Evolutionary conservation across 2,888 invertebrate species (phyloP).

Genomic region (Reticulitermes lucifugus): DNA sequence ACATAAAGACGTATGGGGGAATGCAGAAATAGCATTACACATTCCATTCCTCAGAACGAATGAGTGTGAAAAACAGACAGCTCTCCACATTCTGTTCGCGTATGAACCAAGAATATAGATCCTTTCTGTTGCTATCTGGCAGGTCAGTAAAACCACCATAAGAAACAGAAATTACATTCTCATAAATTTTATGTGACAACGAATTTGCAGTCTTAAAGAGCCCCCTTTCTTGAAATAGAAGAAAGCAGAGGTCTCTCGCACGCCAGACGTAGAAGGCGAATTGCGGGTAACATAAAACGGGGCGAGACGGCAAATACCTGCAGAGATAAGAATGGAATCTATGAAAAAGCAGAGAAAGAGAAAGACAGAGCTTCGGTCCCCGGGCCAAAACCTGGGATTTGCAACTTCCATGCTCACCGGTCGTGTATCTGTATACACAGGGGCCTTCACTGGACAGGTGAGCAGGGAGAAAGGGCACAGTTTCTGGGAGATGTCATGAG

Average conservation of each 20-base stretch:
- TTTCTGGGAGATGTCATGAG: neutral
- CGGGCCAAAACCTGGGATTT: conserved; percentile 5
- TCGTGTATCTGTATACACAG: neutral
- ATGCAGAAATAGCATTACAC: no score
- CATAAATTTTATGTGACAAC: neutral
- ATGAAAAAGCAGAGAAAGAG: neutral
- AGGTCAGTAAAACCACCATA: neutral
- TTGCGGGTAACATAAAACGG: neutral
- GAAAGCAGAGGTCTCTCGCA: neutral
- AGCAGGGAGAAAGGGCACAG: neutral
- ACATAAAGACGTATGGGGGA: no score
- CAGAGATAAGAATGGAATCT: neutral
- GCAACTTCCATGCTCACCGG: neutral
- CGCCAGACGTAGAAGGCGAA: neutral
- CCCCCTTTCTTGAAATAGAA: neutral
- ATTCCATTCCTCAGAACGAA: no score
- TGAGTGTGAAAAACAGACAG: no score
- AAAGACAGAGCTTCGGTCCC: neutral
- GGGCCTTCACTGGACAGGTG: neutral
- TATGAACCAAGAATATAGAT: neutral
- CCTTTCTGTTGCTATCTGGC: neutral
- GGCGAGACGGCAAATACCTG: neutral
- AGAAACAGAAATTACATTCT: neutral
- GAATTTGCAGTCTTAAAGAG: neutral
- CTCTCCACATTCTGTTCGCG: neutral